Evolutionary conservation across 1,140 invertebrate genomes (phyloP), one percentile per base, ranked within the genome.

Genomic region (Drosophila biarmipes): DNA sequence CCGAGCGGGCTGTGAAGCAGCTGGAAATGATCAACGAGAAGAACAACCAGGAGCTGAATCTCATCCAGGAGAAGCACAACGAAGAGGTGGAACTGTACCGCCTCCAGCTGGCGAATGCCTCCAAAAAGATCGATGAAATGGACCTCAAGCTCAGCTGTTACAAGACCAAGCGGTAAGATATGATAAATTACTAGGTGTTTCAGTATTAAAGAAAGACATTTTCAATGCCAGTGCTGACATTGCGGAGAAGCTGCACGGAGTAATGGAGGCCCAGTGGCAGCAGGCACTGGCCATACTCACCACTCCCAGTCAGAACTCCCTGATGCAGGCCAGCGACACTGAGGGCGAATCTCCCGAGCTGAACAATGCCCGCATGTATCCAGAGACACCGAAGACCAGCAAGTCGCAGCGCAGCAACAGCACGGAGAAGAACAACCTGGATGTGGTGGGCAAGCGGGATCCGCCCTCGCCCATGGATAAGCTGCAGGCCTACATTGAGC

Each of bases 181-280:
- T 21, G 10, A 17, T 1, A 2, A n/a, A 19, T 12, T 1, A 15
- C n/a, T 11, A 17, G 12, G 17, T 37, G 4, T 58, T 42, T 1
- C n/a, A 11, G 8, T n/a, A 11, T 14, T 15, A 31, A 5, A 6
- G 0, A 17, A 5, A 4, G 14, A 0, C 11, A n/a, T 10, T 42
- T 43, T 6, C 0, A 27, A 31, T 27, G 54, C 0, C 14, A 92
- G 91, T 34, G 94, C 94, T 3, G 93, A 95, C 73, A 93, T 96
- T 48, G 96, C 95, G 1, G 93, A 95, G 62, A 95, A 96, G 86
- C 91, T 97, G 71, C 95, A 96, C 91, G 93, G 93, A 43, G 95
- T 96, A 0, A 96, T 97, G 96, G 95, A 97, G 92, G 94, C 94
- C 38, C 96, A 96, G 81, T 96, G 96, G 95, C 93, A 95, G 46